Base-by-base conservation (phyloP, 2,113 vertebrate genomes). In the Gambusia holbrooki region DNA sequence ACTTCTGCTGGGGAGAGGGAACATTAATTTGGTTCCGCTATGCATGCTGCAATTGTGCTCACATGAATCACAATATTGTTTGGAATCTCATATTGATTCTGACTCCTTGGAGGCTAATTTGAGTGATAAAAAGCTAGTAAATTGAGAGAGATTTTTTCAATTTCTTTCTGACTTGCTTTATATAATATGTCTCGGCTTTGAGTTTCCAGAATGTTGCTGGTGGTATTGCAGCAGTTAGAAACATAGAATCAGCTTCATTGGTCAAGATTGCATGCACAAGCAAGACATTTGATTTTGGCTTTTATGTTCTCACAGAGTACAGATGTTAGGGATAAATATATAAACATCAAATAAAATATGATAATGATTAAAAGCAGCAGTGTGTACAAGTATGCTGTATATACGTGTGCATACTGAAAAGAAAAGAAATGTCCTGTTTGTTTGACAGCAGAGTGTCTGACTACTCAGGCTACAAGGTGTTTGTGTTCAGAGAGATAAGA, bases 61-160 rank as follows among this genome's bases (percentile, higher is more conserved):
- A 7, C 30, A 45, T 77, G 4, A 62, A 76, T 83, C 72, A 75
- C 37, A 66, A 48, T 71, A 65, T 40, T 66, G 60, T 58, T 58
- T 58, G 51, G 51, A 78, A 11, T 63, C 29, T 66, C 22, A 17
- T 45, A 62, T 69, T 9, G 67, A 75, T n/a, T 71, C 69, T 60
- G 9, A 61, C 62, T 61, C 28, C 25, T 33, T 19, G 3, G 29
- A 75, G 14, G 22, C 74, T 71, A 25, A 37, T 67, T 75, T 80
- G 27, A 29, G 10, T 28, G 10, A 68, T 81, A 6, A 85, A 75
- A 32, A 58, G 25, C 19, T 9, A n/a, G 17, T 10, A 58, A 58
- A 58, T n/a, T n/a, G 51, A 25, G 51, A 3, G 2, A 58, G 8
- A n/a, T 58, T 25, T 48, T 58, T 58, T 9, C 0, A 58, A 58